Percentiles rank a stretch among this genome's conserved stretches.
Evolutionary conservation across 2,797 vertebrate genomes (phyloP).

Genomic region (Anas acuta): DNA sequence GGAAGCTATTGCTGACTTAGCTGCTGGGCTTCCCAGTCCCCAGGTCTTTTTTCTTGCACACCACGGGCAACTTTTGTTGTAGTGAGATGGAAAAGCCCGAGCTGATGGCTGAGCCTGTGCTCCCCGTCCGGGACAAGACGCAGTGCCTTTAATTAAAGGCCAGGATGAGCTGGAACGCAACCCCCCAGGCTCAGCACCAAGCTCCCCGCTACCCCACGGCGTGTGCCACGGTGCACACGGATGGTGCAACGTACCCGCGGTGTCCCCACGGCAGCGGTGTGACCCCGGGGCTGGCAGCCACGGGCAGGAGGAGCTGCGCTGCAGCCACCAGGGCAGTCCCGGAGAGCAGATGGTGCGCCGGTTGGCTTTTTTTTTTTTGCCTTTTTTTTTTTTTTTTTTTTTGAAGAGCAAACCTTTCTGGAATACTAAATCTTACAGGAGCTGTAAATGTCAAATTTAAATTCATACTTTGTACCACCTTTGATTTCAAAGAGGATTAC

Average conservation of each 20-base stretch:
- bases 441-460: constrained; percentile 88
- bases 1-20: not conserved
- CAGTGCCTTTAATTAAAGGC: not conserved
- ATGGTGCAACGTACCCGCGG: rapidly evolving
- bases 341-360: constrained; percentile 83
- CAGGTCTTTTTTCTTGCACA: not conserved
- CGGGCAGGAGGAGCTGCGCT: not conserved
- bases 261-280: not conserved
- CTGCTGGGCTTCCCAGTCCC: not conserved
- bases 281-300: not conserved
- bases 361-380: constrained; percentile 18
- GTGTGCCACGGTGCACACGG: rapidly evolving
- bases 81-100: not conserved
- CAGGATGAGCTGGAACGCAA: too few species aligned
- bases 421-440: constrained; percentile 82
- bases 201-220: rapidly evolving
- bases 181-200: not conserved
- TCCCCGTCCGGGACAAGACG: not conserved
- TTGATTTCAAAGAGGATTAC: constrained; percentile 99
- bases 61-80: rapidly evolving
- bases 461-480: constrained; percentile 96
- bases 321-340: not conserved
- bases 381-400: not conserved
- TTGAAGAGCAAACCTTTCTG: constrained; percentile 73
- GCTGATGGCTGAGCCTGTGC: not conserved